Evolutionary conservation across 2,113 vertebrate genomes (phyloP).

Genomic region (Garra rufa): DNA sequence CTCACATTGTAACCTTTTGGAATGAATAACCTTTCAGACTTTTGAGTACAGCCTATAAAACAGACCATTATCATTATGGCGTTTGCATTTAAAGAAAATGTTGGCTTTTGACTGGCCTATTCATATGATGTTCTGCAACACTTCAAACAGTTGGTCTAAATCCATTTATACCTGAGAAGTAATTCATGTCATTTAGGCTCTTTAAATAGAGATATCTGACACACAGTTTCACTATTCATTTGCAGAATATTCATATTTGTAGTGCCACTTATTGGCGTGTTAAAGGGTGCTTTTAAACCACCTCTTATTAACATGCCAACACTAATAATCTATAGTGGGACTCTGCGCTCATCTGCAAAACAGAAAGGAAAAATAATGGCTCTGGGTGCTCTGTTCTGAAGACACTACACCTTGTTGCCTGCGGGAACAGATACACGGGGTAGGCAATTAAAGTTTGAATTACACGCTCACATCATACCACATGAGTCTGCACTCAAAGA

Average conservation of each 20-base stretch:
- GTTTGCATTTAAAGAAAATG: neutral
- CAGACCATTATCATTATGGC: neutral
- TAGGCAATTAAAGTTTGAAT: slow-evolving; percentile 51
- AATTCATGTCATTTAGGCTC: neutral
- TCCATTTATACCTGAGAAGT: neutral
- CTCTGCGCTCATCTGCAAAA: slow-evolving; percentile 1
- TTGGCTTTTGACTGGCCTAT: neutral
- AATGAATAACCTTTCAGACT: slow-evolving; percentile 17
- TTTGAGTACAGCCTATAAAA: slow-evolving; percentile 7
- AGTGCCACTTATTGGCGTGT: slow-evolving; percentile 4
- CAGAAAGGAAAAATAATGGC: slow-evolving; percentile 37
- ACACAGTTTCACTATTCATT: slow-evolving; percentile 1
- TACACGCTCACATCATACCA: slow-evolving; percentile 27
- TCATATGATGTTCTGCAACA: neutral
- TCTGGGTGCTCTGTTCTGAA: slow-evolving; percentile 20
- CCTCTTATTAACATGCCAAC: slow-evolving; percentile 34
- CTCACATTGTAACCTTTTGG: slow-evolving; percentile 14
- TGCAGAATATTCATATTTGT: neutral
- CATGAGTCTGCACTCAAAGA: slow-evolving; percentile 24
- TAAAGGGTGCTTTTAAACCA: slow-evolving; percentile 15
- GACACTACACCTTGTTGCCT: slow-evolving; percentile 40
- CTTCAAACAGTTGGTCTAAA: neutral
- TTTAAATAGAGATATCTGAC: slow-evolving; percentile 10
- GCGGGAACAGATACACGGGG: slow-evolving; percentile 35
- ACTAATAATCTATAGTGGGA: slow-evolving; percentile 28